These are phyloP conservation scores for Caenorhabditis remanei DNA, from an alignment of 1,140 invertebrate genomes.

Conservation along the genomic window DNA sequence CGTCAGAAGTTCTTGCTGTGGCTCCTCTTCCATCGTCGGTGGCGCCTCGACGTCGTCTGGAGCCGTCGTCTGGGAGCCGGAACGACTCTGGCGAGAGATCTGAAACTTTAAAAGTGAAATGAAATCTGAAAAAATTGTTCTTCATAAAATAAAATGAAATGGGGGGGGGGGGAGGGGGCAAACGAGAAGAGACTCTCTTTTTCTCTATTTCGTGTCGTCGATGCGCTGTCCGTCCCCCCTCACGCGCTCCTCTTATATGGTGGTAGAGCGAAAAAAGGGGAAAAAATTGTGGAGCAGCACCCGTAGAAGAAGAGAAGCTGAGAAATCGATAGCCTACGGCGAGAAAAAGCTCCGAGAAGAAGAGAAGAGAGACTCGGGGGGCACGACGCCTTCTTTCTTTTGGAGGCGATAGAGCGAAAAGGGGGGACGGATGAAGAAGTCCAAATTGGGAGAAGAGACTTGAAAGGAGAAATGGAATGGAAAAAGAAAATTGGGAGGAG, in stretches of 20 bases:
- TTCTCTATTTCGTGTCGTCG: conserved; percentile 24
- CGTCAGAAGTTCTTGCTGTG: neutral
- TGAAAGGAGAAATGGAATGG: neutral
- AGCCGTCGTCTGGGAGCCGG: conserved; percentile 8
- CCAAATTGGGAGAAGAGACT: neutral
- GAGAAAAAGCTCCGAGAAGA: conserved; percentile 30
- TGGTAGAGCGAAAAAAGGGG: conserved; percentile 8
- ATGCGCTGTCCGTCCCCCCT: conserved; percentile 30
- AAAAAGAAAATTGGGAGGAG: neutral
- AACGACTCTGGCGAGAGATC: conserved; percentile 1
- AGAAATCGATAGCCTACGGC: conserved; percentile 52
- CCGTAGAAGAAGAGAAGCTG: conserved; percentile 35
- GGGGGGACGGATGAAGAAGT: neutral
- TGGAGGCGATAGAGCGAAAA: conserved; percentile 35
- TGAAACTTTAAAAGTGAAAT: neutral
- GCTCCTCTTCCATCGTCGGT: conserved; percentile 19
- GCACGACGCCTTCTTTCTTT: conserved; percentile 21
- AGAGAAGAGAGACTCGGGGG: neutral
- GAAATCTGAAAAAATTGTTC: neutral
- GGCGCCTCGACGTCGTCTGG: conserved; percentile 10
- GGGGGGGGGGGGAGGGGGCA: no score
- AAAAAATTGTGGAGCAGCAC: conserved; percentile 20
- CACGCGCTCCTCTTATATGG: conserved; percentile 26
- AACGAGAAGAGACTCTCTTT: conserved; percentile 10
- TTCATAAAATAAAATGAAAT: no score